Evolutionary conservation across 2,797 vertebrate genomes (phyloP).

Genomic region (Okamejei kenojei): DNA sequence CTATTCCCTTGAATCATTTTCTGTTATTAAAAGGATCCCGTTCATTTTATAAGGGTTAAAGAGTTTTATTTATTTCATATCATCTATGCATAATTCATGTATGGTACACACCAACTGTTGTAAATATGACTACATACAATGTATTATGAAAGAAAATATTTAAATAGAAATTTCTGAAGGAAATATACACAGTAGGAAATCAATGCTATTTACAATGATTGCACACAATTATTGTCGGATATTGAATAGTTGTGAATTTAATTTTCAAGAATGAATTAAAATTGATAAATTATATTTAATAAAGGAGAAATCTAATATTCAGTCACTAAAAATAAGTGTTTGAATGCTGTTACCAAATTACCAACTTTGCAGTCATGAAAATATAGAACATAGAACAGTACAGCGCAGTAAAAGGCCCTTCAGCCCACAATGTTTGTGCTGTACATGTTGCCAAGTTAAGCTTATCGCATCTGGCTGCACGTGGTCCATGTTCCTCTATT

Average conservation of each 20-base stretch:
- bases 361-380: background rate
- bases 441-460: too few relatives aligned
- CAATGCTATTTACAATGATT: background rate
- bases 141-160: background rate
- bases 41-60: background rate
- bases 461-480: too few relatives aligned
- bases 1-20: background rate
- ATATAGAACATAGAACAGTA: too few relatives aligned
- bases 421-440: too few relatives aligned
- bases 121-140: background rate
- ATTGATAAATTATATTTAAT: background rate
- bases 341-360: background rate
- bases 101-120: background rate
- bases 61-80: background rate
- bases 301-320: background rate
- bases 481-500: too few relatives aligned
- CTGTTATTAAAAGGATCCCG: background rate
- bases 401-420: too few relatives aligned
- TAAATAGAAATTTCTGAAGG: background rate
- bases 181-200: background rate
- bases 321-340: background rate
- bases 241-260: background rate
- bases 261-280: background rate
- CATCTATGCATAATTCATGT: background rate
- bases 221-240: background rate